Evolutionary conservation across 2,888 invertebrate genomes (phyloP).

Genomic region (Dryomyza anilis): DNA sequence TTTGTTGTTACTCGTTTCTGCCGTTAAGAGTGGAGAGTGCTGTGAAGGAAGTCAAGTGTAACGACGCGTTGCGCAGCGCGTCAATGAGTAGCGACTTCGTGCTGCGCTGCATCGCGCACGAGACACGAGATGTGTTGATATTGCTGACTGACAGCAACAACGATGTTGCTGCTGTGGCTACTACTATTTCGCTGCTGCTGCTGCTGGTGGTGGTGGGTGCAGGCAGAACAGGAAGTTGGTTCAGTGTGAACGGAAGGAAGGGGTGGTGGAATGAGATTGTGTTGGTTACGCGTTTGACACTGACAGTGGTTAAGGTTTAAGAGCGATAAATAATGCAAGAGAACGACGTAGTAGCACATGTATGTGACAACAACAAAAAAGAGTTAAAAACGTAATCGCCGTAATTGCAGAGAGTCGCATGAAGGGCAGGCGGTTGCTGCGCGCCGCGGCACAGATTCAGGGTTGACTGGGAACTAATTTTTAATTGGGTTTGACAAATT

Average conservation of each 20-base stretch:
- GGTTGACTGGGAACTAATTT: too few relatives aligned
- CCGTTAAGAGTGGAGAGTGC: constrained; percentile 24
- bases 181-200: background rate
- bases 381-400: background rate
- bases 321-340: constrained; percentile 29
- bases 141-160: too few relatives aligned
- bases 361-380: background rate
- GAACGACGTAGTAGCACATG: constrained; percentile 4
- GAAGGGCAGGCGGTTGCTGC: too few relatives aligned
- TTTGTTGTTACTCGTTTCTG: constrained; percentile 1
- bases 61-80: constrained; percentile 6
- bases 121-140: too few relatives aligned
- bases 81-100: too few relatives aligned
- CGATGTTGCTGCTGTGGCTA: too few relatives aligned
- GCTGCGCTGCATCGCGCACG: too few relatives aligned
- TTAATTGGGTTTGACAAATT: too few relatives aligned
- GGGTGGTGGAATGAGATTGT: background rate
- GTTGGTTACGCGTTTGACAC: constrained; percentile 40
- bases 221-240: too few relatives aligned
- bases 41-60: constrained; percentile 24
- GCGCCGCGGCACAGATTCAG: too few relatives aligned
- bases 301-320: constrained; percentile 42
- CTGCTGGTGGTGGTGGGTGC: background rate
- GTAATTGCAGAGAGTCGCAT: background rate
- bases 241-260: too few relatives aligned